Evolutionary conservation across 2,797 vertebrate species (phyloP), one percentile per base, ranked within the genome.

Genomic region (Euthynnus affinis): DNA sequence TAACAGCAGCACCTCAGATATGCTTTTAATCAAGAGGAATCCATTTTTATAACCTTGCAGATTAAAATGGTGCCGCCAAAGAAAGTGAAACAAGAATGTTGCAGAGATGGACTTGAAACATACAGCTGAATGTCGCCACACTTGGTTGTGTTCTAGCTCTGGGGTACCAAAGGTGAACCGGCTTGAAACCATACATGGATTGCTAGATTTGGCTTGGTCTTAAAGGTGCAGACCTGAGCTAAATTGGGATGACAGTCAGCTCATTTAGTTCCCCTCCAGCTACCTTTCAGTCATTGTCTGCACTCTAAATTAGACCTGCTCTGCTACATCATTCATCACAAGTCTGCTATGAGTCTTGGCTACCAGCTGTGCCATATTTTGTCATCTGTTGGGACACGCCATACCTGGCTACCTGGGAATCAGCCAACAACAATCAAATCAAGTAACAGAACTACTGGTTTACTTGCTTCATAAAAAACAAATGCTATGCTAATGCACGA

Each of bases 251-350:
- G 17, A 17, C 14, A 76, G 74, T 60, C 9, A 29, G 34, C 69
- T 66, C 29, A 75, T 59, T 49, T 65, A 52, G 69, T 62, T 66
- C 25, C 74, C 69, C 83, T 80, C 22, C 37, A 62, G 51, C 59
- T 52, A 62, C 37, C 46, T 76, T 22, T 64, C 23, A 70, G 25
- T 23, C 56, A 55, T 15, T 71, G 53, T 60, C 23, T 10, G 46
- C 55, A 23, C 44, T 23, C 29, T 20, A 37, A 53, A 51, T 56
- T 12, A 6, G 56, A 67, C 53, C 62, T 60, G 23, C 52, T 67
- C 48, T 17, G 52, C 64, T 40, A 5, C 76, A 72, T 80, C 69
- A 70, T 74, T 83, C 51, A 77, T 76, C 72, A 59, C 25, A 27
- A 56, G 59, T 57, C 67, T 42, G 56, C 59, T 22, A 34, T 14